Evolutionary conservation across 53 echinoderm and acorn worm genomes (phyloP), one percentile per base, ranked within the genome.

Genomic region (Actinopyga echinites): DNA sequence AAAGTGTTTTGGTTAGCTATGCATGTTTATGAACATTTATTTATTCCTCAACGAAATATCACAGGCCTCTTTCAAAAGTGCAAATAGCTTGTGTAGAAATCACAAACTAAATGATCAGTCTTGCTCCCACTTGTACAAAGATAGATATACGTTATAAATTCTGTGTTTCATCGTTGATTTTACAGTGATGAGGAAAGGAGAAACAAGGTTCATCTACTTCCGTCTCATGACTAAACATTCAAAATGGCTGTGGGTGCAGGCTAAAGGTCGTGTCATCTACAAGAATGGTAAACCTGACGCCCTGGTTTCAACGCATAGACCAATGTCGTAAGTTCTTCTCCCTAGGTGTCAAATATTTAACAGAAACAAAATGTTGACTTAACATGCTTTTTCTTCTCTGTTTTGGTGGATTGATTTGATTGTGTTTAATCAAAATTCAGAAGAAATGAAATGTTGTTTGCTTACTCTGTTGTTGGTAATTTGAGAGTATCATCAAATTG

Each of bases 231-330:
- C 87, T 64, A 95, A 95, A 85, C 35, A 40, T 15, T 69, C 60
- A 24, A 91, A 91, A 75, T 96, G 96, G 96, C 24, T 93, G 24
- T 96, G 96, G 96, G 96, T 96, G 21, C 93, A 96, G 88, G 96
- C 93, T 34, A 96, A 96, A 78, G 93, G 91, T 19, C 84, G 93
- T 7, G 92, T 93, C 83, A 93, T 96, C 79, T 96, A 93, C 87
- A 96, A 96, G 91, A 96, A 93, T 62, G 89, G 91, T 74, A 91
- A 93, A 83, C 96, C 96, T 17, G 96, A 96, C 60, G 91, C 93
- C 60, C 65, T 96, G 37, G 89, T 96, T 26, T 96, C 96, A 40
- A 96, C 96, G 2, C 96, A 96, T 82, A 84, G 93, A 65, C 96
- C 96, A 8, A 96, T 93, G 96, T 91, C 91, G 96, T 96, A 87